phyloP scores from a whole-genome alignment of 2,113 vertebrate genomes.

The Gila orcuttii region DNA sequence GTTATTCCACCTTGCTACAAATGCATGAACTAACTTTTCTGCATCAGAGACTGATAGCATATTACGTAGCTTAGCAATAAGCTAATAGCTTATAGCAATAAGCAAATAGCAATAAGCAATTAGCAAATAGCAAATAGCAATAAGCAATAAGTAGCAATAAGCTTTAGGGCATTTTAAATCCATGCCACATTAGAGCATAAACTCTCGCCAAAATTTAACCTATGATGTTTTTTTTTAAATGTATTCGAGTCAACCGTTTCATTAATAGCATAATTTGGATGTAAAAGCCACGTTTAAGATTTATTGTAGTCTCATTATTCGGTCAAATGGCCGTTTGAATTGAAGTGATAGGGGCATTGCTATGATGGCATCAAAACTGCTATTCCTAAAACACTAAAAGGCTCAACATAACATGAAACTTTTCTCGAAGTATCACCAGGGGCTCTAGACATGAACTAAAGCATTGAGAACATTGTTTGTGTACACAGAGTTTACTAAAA shows the following conservation, averaged over 20 bases:
- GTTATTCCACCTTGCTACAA: too few relatives aligned
- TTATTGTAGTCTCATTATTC: neutral
- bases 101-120: too few relatives aligned
- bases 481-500: slow-evolving; percentile 9
- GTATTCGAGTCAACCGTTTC: slow-evolving; percentile 1
- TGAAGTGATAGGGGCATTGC: slow-evolving; percentile 4
- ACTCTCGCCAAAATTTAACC: slow-evolving; percentile 2
- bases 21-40: too few relatives aligned
- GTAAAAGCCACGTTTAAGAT: neutral
- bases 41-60: too few relatives aligned
- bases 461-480: neutral
- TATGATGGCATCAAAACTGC: slow-evolving; percentile 6
- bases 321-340: slow-evolving; percentile 7
- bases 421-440: slow-evolving; percentile 12
- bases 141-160: too few relatives aligned
- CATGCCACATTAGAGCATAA: neutral
- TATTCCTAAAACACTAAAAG: slow-evolving; percentile 14
- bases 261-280: slow-evolving; percentile 4
- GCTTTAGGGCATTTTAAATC: slow-evolving; percentile 14
- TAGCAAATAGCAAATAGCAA: too few relatives aligned
- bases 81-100: too few relatives aligned
- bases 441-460: neutral
- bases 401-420: slow-evolving; percentile 6
- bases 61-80: too few relatives aligned
- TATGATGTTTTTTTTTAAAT: neutral